Conservation (phyloP, 2,797 vertebrate genomes). For the Poecilia velifera region DNA sequence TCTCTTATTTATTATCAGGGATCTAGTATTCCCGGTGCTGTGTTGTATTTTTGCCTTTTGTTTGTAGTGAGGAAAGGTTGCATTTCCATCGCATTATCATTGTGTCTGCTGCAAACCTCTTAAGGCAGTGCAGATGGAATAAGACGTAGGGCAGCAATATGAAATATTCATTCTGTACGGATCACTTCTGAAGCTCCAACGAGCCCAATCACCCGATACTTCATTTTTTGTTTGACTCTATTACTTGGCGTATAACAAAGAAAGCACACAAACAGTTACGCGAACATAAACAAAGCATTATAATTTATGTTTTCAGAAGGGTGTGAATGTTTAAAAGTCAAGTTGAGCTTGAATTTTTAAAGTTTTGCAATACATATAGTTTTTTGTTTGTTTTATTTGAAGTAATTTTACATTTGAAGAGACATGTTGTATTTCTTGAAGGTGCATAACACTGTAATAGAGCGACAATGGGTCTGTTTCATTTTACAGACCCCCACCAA, state of each 20-base stretch:
- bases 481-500: slow-evolving; percentile 18
- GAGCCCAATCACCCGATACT: slow-evolving; percentile 39
- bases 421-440: slow-evolving; percentile 19
- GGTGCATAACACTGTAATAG: slow-evolving; percentile 43
- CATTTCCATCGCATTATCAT: neutral
- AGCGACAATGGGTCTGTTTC: slow-evolving; percentile 2
- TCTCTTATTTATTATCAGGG: slow-evolving; percentile 66
- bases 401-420: slow-evolving; percentile 10
- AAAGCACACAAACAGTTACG: slow-evolving; percentile 34
- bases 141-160: slow-evolving; percentile 17
- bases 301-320: slow-evolving; percentile 23
- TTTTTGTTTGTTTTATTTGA: slow-evolving; percentile 43
- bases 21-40: slow-evolving; percentile 35
- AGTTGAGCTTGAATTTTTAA: slow-evolving; percentile 34
- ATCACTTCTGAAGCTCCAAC: slow-evolving; percentile 45
- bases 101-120: slow-evolving; percentile 11
- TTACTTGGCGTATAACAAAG: slow-evolving; percentile 13
- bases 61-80: slow-evolving; percentile 40
- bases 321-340: slow-evolving; percentile 31
- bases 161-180: slow-evolving; percentile 47
- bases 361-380: neutral
- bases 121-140: slow-evolving; percentile 29
- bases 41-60: slow-evolving; percentile 48
- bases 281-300: neutral
- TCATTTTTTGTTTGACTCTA: slow-evolving; percentile 42